Evolutionary conservation across 1,140 invertebrate species (phyloP), one percentile per base, ranked within the genome.

Genomic region (Mactra quadrangularis): DNA sequence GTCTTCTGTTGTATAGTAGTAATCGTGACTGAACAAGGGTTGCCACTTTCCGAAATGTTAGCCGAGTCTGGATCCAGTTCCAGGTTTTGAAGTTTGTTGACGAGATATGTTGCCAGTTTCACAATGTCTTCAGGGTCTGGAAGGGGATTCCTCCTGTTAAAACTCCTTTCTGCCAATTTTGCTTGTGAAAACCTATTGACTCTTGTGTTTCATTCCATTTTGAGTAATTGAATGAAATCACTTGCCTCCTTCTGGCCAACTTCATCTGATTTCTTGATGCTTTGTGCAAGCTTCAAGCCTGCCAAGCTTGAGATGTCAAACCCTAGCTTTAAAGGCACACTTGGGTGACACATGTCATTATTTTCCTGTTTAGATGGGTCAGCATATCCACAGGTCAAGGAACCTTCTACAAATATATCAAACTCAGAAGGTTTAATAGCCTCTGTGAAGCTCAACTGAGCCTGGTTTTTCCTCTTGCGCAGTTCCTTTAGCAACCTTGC

Each of bases 71-170:
- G 3, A 31, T 11, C 22, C 47, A 50, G 47, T 13, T 50, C 47
- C 47, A 50, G 19, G 3, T 41, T 22, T 45, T 45, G 3, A n/a
- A 60, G 55, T 1, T 33, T 47, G 3, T 47, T 47, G 7, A 76
- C 35, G 13, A 76, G 35, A 31, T 62, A 60, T 7, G 13, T 52
- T 13, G 38, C 25, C 22, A 76, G 19, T 60, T 27, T 62, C 0
- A 27, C 72, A 29, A 76, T 50, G 31, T 76, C 72, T 59, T 76
- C 38, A 7, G 72, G 72, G 11, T 76, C n/a, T 2, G 55, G 72
- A 15, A 64, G 13, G 22, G 38, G 19, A 55, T 33, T 22, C n/a
- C 1, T 41, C 76, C 31, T 81, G 64, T 71, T 75, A n/a, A 57
- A 75, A 3, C 6, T 3, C 33, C 53, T 3, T 17, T 75, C 35